A percentile compares a stretch with the other conserved stretches of the same genome.
These are phyloP conservation scores for Paracanthobrama guichenoti DNA, from an alignment of 2,113 vertebrate genomes.

Conservation along the genomic window DNA sequence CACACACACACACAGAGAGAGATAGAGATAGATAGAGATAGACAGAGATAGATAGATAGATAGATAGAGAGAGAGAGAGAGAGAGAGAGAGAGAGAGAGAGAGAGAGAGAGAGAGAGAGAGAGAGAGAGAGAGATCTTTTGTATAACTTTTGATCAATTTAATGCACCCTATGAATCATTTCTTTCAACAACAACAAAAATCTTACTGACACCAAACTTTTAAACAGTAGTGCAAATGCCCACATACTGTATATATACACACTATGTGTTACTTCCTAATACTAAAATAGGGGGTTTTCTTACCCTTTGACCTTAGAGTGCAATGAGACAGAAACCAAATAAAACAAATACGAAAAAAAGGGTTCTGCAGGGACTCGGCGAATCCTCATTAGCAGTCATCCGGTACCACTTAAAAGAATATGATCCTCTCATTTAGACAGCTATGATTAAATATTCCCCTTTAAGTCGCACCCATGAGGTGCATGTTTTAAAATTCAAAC, in stretches of 20 bases:
- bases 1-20: no score
- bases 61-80: no score
- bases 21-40: no score
- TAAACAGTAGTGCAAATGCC: neutral
- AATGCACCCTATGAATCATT: neutral
- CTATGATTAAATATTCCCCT: slow-evolving; percentile 70
- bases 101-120: no score
- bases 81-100: no score
- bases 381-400: slow-evolving; percentile 68
- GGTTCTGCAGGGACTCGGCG: slow-evolving; percentile 61
- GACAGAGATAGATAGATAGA: no score
- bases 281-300: slow-evolving; percentile 68
- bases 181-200: neutral
- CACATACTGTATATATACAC: neutral
- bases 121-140: neutral
- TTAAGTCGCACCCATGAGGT: slow-evolving; percentile 71
- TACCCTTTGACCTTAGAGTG: slow-evolving; percentile 72
- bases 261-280: neutral
- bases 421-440: slow-evolving; percentile 64
- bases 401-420: slow-evolving; percentile 65
- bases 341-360: slow-evolving; percentile 81
- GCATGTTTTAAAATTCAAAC: slow-evolving; percentile 66
- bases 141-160: neutral
- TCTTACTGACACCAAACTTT: neutral
- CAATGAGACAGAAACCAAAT: slow-evolving; percentile 78